Percentiles rank a stretch among this genome's conserved stretches.
These are phyloP conservation scores for Entomobrya multifasciata DNA, from an alignment of 2,888 invertebrate genomes.

Conservation along the genomic window DNA sequence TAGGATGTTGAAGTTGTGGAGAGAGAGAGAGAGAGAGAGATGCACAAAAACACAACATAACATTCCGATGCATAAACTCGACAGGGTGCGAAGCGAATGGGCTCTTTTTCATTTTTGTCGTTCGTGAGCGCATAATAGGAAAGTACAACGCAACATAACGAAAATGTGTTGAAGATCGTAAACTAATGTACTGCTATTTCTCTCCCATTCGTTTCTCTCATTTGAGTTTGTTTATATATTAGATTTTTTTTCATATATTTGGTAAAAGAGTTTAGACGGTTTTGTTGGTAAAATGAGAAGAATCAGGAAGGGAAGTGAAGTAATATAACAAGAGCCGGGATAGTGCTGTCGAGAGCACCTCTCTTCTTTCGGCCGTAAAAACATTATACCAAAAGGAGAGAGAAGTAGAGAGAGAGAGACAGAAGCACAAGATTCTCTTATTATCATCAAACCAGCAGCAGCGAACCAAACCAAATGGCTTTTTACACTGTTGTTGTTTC, in stretches of 20 bases:
- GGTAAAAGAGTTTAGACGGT: neutral
- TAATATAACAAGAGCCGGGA: conserved; percentile 60
- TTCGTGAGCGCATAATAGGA: conserved; percentile 25
- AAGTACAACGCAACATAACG: neutral
- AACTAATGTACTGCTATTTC: conserved; percentile 33
- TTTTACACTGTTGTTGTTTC: conserved; percentile 13
- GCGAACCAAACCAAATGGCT: conserved; percentile 43
- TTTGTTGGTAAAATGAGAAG: conserved; percentile 40
- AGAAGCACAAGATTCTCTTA: conserved; percentile 32
- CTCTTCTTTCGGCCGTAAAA: conserved; percentile 57
- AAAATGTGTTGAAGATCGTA: conserved; percentile 22
- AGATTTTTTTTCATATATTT: neutral
- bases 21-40: conserved; percentile 12
- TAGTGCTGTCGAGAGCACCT: conserved; percentile 38
- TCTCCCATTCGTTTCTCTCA: conserved; percentile 4
- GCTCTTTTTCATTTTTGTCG: conserved; percentile 57
- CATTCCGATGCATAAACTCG: conserved; percentile 68
- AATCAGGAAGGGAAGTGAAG: conserved; percentile 63
- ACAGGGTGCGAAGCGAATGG: conserved; percentile 66
- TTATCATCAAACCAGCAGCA: conserved; percentile 22
- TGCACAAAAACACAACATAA: conserved; percentile 17
- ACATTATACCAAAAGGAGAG: neutral
- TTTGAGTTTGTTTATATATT: conserved; percentile 2
- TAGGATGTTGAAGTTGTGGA: conserved; percentile 13
- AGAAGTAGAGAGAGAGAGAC: neutral